phyloP scores from a whole-genome alignment of 2,797 vertebrate species.

The Lacerta viridis region DNA sequence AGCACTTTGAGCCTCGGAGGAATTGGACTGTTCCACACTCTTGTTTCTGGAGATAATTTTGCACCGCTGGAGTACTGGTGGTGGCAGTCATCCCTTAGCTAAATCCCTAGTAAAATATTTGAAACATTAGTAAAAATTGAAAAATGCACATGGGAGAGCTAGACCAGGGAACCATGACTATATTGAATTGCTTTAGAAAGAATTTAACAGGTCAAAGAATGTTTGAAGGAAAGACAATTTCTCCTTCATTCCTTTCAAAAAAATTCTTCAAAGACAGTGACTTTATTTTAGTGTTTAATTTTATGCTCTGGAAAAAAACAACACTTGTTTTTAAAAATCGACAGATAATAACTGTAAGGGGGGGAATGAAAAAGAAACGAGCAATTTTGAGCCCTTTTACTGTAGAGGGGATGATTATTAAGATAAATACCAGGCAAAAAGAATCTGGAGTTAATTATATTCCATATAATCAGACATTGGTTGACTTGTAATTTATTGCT shows the following conservation, averaged over 20 bases:
- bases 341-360: background rate
- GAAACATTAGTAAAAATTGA: background rate
- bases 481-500: conserved; percentile 87
- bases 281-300: conserved; percentile 33
- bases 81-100: background rate
- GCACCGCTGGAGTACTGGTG: background rate
- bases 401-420: conserved; percentile 71
- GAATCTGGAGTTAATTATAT: conserved; percentile 77
- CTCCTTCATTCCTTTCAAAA: background rate
- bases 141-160: conserved; percentile 25
- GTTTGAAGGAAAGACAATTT: background rate
- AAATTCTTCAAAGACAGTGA: conserved; percentile 9
- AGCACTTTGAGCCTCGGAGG: too few species aligned
- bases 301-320: background rate
- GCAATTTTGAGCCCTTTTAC: conserved; percentile 68
- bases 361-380: conserved; percentile 17
- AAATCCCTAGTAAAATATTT: background rate
- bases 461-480: conserved; percentile 76
- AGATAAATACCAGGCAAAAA: conserved; percentile 72
- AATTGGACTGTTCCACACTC: background rate
- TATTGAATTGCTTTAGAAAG: background rate
- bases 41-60: background rate
- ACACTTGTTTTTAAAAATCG: conserved; percentile 11
- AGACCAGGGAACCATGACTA: background rate
- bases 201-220: conserved; percentile 47